A percentile compares a stretch with the other conserved stretches of the same genome.
These are phyloP conservation scores for Leistus spinibarbis DNA, from an alignment of 2,888 invertebrate genomes.

Conservation along the genomic window DNA sequence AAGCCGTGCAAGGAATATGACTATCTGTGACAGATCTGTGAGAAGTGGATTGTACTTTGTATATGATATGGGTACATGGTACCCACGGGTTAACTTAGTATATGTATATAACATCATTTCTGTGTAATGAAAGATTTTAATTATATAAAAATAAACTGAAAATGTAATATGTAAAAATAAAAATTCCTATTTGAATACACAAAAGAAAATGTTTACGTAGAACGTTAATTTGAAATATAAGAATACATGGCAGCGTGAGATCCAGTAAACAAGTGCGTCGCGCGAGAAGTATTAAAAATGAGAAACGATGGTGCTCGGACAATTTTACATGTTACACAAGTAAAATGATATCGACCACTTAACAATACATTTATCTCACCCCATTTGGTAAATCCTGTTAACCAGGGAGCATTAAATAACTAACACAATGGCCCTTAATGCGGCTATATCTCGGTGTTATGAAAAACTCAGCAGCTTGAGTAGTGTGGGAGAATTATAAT, in stretches of 20 bases:
- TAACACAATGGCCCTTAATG: conserved; percentile 57
- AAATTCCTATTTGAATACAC: neutral
- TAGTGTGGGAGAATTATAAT: conserved; percentile 58
- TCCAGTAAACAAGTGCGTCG: conserved; percentile 20
- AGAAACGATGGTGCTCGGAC: conserved; percentile 4
- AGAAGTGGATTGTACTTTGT: too few species aligned
- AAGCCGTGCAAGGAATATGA: too few species aligned
- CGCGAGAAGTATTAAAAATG: conserved; percentile 29
- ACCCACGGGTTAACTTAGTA: too few species aligned
- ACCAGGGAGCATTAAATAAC: conserved; percentile 56
- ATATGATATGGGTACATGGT: too few species aligned
- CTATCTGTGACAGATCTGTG: too few species aligned
- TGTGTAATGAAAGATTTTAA: neutral
- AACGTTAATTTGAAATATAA: conserved; percentile 9
- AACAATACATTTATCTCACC: conserved; percentile 53
- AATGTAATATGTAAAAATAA: neutral
- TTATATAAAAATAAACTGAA: neutral
- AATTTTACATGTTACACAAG: conserved; percentile 46
- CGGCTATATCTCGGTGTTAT: conserved; percentile 55
- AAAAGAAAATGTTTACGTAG: neutral
- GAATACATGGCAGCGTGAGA: conserved; percentile 28
- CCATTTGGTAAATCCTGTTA: conserved; percentile 53
- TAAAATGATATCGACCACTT: conserved; percentile 57
- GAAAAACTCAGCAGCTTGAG: conserved; percentile 54
- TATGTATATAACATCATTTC: neutral